Conservation (phyloP, 2,797 vertebrate species). For the Babyrousa celebensis region DNA sequence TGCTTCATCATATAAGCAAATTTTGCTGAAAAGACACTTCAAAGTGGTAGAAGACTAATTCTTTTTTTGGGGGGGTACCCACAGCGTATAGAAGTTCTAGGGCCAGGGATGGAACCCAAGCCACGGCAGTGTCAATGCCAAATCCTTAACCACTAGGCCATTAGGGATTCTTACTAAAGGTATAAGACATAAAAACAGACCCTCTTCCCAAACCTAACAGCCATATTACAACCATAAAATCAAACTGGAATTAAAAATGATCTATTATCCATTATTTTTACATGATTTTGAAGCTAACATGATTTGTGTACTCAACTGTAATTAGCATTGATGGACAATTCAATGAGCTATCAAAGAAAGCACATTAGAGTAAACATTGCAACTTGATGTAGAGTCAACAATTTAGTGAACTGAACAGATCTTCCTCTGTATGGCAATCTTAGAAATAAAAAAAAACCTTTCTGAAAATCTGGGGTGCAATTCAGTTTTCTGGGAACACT, state of each 20-base stretch:
- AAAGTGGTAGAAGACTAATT: conserved; percentile 32
- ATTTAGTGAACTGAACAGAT: not conserved
- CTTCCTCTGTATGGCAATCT: conserved; percentile 26
- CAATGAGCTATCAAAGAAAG: conserved; percentile 70
- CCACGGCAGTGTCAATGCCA: too few species aligned
- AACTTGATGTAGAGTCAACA: conserved; percentile 22
- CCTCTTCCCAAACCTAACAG: conserved; percentile 20
- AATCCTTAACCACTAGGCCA: too few species aligned
- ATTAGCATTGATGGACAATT: conserved; percentile 66
- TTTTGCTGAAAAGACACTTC: conserved; percentile 38
- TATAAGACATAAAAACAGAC: conserved; percentile 70
- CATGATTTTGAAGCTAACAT: conserved; percentile 37
- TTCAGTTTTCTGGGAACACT: not conserved
- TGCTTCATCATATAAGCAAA: not conserved
- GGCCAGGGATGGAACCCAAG: too few species aligned
- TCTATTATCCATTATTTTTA: conserved; percentile 31
- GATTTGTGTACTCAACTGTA: conserved; percentile 56
- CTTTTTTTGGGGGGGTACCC: not conserved
- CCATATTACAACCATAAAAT: conserved; percentile 26
- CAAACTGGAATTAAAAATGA: conserved; percentile 19
- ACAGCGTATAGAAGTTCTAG: too few species aligned
- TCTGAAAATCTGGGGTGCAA: not conserved
- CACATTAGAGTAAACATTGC: not conserved
- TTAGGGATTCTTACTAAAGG: not conserved
- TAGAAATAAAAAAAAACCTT: conserved; percentile 22